Conservation (phyloP, 2,797 vertebrate genomes). For the Hybognathus amarus region DNA sequence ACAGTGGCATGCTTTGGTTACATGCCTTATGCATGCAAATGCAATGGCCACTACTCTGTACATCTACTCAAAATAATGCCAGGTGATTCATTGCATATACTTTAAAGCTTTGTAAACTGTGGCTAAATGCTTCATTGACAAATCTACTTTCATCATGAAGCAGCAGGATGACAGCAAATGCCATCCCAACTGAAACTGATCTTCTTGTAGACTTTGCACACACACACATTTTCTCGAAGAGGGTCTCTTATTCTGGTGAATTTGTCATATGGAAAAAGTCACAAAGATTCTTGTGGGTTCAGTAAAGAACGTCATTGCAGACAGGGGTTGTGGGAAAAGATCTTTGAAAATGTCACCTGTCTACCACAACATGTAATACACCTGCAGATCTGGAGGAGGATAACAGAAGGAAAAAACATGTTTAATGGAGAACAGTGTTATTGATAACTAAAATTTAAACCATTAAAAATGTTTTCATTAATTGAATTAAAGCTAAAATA, state of each 20-base stretch:
- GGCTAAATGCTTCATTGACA: background rate
- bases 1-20: background rate
- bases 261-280: constrained; percentile 46
- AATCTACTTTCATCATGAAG: background rate
- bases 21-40: background rate
- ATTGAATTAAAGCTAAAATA: background rate
- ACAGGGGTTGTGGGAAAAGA: constrained; percentile 35
- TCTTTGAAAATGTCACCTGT: constrained; percentile 41
- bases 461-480: background rate
- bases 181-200: background rate
- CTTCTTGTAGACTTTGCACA: background rate
- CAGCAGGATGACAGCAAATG: background rate
- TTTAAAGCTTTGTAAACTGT: background rate
- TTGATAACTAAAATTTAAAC: background rate
- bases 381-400: background rate
- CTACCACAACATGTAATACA: constrained; percentile 2
- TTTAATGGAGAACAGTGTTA: background rate
- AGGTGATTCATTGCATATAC: background rate
- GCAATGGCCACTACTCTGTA: background rate
- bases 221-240: background rate
- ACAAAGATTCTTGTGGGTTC: constrained; percentile 49
- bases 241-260: constrained; percentile 47
- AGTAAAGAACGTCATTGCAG: constrained; percentile 31
- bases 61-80: background rate
- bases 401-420: background rate